These are phyloP conservation scores for Gastrophryne carolinensis DNA, from an alignment of 2,797 vertebrate species.

Conservation along the genomic window DNA sequence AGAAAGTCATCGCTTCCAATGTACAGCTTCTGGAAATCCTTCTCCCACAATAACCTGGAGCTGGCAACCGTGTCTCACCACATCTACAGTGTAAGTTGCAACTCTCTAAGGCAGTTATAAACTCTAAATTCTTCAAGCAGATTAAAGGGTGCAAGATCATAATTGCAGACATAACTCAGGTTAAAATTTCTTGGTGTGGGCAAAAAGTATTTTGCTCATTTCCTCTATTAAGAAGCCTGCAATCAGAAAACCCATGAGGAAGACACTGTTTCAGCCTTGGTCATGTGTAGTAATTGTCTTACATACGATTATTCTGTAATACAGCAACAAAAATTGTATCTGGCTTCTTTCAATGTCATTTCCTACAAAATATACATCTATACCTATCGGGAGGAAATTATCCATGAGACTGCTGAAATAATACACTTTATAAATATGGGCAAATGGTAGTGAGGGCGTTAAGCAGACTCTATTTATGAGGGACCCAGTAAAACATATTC, in stretches of 20 bases:
- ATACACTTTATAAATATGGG: too few species aligned
- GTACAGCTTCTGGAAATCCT: constrained; percentile 75
- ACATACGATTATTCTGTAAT: background rate
- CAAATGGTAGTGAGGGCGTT: too few species aligned
- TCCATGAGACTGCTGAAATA: too few species aligned
- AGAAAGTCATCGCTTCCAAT: constrained; percentile 72
- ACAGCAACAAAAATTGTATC: background rate
- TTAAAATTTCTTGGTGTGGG: constrained; percentile 8
- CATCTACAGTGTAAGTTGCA: constrained; percentile 57
- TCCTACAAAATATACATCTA: background rate
- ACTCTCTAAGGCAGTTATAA: background rate
- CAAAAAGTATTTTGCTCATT: constrained; percentile 16
- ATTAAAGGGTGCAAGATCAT: background rate
- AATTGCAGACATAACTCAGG: background rate
- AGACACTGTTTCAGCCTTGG: background rate
- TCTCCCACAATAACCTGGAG: constrained; percentile 76
- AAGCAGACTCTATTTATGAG: too few species aligned
- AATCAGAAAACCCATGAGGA: constrained; percentile 18
- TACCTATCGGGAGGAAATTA: too few species aligned
- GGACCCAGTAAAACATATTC: too few species aligned
- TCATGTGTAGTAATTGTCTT: constrained; percentile 1
- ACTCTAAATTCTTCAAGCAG: background rate
- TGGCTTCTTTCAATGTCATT: constrained; percentile 22
- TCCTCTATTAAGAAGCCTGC: constrained; percentile 7
- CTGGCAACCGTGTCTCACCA: constrained; percentile 67